Evolutionary conservation across 92 coral and sea anemone genomes (phyloP), one percentile per base, ranked within the genome.

Genomic region (Zoanthus sansibaricus): DNA sequence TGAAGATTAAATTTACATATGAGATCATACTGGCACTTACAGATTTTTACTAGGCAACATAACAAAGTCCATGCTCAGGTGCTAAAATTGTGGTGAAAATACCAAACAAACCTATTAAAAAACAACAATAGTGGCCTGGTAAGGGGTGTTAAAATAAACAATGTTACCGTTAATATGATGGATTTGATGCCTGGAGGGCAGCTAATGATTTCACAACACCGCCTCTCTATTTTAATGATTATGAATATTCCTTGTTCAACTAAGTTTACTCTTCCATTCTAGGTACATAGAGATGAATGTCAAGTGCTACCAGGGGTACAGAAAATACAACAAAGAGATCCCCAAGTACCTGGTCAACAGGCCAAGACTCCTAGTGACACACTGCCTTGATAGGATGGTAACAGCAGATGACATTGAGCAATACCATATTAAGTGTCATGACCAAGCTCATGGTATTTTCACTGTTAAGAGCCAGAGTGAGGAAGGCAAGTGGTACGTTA

Each of bases 261-360:
- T 2, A 37, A 37, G 42, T 37, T 37, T 37, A 37, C 42, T 37
- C 42, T 37, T 37, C 2, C 2, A 37, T 37, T 37, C 42, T 2
- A 37, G 4, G 42, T 37, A 37, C 42, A 37, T 86, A 54, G 85
- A 92, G 75, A 82, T 62, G 88, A 89, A 86, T 79, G 90, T 86
- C 62, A 73, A 82, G 78, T 89, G 62, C 4, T 37, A 37, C 4
- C 42, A 37, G 1, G 42, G 42, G 42, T 37, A 37, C 42, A 37
- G 42, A 4, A 37, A 37, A 37, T 37, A 37, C 42, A 37, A 37
- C 42, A 37, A 37, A 4, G 42, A 37, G 42, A 37, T 92, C 44
- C 94, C 90, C 16, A 56, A 76, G 20, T 92, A 69, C 56, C 84
- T 92, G 76, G 70, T 77, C 12, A 86, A 92, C 77, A 77, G 88